Conservation (phyloP, 92 coral and sea anemone species). For the Metridium senile region DNA sequence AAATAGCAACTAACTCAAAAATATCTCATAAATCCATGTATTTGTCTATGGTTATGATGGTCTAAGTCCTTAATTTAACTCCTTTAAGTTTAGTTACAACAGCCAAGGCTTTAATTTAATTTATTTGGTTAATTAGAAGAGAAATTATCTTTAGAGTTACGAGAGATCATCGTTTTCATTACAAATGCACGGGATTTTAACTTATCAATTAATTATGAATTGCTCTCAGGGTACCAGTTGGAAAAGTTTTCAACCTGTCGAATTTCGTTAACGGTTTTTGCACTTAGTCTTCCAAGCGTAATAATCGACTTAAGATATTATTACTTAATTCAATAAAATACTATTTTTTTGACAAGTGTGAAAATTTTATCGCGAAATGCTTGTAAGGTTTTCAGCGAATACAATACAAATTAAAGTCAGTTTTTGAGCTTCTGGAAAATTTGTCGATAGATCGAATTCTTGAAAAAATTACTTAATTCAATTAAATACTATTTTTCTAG, state of each 20-base stretch:
- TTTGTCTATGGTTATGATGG: too few relatives aligned
- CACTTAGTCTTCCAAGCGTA: not conserved
- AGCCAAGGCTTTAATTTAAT: not conserved
- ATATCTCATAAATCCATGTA: too few relatives aligned
- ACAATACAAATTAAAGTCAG: too few relatives aligned
- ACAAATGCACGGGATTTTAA: not conserved
- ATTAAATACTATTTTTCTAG: too few relatives aligned
- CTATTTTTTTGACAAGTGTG: not conserved
- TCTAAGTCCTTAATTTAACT: not conserved
- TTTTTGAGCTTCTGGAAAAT: too few relatives aligned
- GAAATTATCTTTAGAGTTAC: not conserved
- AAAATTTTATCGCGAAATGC: too few relatives aligned
- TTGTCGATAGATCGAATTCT: too few relatives aligned
- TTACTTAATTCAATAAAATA: not conserved
- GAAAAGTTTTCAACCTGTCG: constrained; percentile 7
- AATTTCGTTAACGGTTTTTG: constrained; percentile 7
- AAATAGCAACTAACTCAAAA: too few relatives aligned
- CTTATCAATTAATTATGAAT: constrained; percentile 21
- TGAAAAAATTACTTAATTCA: too few relatives aligned
- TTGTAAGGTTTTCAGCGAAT: too few relatives aligned
- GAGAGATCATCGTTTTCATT: not conserved
- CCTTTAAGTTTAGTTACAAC: not conserved
- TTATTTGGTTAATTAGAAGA: constrained; percentile 19
- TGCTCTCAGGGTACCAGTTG: constrained; percentile 20
- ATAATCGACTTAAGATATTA: not conserved